Evolutionary conservation across 1,140 invertebrate genomes (phyloP), one percentile per base, ranked within the genome.

Genomic region (Sarcophaga peregrina): DNA sequence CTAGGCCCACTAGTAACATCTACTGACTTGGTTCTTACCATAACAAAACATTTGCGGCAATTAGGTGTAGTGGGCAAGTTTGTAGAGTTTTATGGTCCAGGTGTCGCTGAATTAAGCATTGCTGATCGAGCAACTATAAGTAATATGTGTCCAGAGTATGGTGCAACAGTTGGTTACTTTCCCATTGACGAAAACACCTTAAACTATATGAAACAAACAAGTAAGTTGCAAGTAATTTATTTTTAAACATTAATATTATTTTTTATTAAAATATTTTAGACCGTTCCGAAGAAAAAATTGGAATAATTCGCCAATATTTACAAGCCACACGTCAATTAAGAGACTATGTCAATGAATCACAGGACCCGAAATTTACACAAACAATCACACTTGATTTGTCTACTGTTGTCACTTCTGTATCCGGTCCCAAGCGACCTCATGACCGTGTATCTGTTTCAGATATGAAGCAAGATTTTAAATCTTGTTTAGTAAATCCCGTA

Each of bases 71-170:
- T 99, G 73, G 98, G 97, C 72, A 99, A 99, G 89, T 99, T 99
- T 92, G 98, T 99, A 3, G 98, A 99, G 92, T 99, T 99, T 91
- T 99, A 96, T 90, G 98, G 98, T 0, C 94, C 97, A 0, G 98
- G 98, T 8, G 97, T 99, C 10, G 90, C 94, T 1, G 94, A 95
- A 83, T 91, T 99, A 2, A 98, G 96, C 74, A 97, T 99, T 80
- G 98, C 98, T 5, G 98, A 99, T 91, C 91, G 98, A 83, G 98
- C 95, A 83, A 99, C 93, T 52, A 98, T 97, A 89, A 97, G 94
- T 52, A 99, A 99, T 91, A 99, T 99, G 98, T 98, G 97, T 90
- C 98, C 98, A 0, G 98, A 99, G 92, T 99, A 99, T 91, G 96
- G 98, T 37, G 98, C 98, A 9, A 99, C 98, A 0, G 95, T 98